A percentile compares a stretch with the other conserved stretches of the same genome.
phyloP scores from a whole-genome alignment of 2,888 invertebrate genomes.

The Phyto melanocephala region DNA sequence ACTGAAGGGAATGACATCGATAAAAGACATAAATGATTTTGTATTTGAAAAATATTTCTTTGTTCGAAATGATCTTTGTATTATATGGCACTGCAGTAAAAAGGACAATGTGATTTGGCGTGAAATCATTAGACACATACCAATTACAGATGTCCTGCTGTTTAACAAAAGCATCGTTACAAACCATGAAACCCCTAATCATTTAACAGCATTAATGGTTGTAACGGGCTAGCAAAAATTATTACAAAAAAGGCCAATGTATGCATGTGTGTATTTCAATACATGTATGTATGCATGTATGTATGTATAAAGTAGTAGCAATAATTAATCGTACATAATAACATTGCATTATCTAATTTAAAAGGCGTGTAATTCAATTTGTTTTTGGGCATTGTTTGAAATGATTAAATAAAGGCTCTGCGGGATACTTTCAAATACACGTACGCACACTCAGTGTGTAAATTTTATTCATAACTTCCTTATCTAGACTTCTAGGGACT shows the following conservation, averaged over 20 bases:
- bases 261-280: slow-evolving; percentile 2
- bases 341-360: slow-evolving; percentile 64
- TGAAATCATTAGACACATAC: slow-evolving; percentile 64
- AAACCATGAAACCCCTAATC: slow-evolving; percentile 64
- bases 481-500: too few species aligned
- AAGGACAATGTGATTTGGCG: slow-evolving; percentile 60
- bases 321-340: slow-evolving; percentile 30
- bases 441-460: slow-evolving; percentile 13
- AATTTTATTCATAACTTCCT: slow-evolving; percentile 16
- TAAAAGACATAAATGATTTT: not conserved
- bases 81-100: slow-evolving; percentile 34
- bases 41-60: not conserved
- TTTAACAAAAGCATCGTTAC: slow-evolving; percentile 43
- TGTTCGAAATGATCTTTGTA: slow-evolving; percentile 31
- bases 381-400: slow-evolving; percentile 62
- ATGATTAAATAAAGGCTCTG: slow-evolving; percentile 53
- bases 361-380: slow-evolving; percentile 78
- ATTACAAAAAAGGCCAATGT: slow-evolving; percentile 40
- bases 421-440: slow-evolving; percentile 56
- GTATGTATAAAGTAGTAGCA: not conserved
- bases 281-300: not conserved
- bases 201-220: slow-evolving; percentile 27
- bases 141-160: slow-evolving; percentile 67
- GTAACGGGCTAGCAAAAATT: slow-evolving; percentile 20
- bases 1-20: not conserved